Percentiles rank a stretch among this genome's conserved stretches.
Evolutionary conservation across 2,797 vertebrate species (phyloP).

Genomic region (Cynodonichthys magdalenae): DNA sequence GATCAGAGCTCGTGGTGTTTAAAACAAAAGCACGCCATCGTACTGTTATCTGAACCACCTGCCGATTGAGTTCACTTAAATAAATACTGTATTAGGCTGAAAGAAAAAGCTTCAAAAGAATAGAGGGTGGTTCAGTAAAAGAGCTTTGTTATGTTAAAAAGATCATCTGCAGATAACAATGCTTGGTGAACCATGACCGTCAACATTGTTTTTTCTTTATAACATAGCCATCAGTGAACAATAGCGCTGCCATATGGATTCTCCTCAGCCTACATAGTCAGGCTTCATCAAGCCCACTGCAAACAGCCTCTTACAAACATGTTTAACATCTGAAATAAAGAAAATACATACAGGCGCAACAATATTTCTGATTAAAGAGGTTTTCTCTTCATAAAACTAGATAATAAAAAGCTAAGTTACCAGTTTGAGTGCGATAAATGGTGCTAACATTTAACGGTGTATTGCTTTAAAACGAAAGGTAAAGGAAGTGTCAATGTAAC

Average conservation of each 20-base stretch:
- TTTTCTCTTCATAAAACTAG: no score
- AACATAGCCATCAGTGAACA: constrained; percentile 65
- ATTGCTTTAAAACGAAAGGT: no score
- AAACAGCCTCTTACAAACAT: constrained; percentile 15
- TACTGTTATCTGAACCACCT: constrained; percentile 16
- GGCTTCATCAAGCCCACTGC: constrained; percentile 31
- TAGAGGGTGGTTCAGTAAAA: constrained; percentile 30
- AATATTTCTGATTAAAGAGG: no score
- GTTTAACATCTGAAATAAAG: not conserved
- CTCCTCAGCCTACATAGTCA: constrained; percentile 48
- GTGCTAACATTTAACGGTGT: no score
- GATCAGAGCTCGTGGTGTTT: constrained; percentile 6
- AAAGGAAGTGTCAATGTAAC: not conserved
- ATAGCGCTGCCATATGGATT: constrained; percentile 60
- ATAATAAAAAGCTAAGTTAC: no score
- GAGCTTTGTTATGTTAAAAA: constrained; percentile 76
- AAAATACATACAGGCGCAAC: not conserved
- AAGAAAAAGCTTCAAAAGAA: constrained; percentile 34
- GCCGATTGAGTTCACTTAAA: constrained; percentile 43
- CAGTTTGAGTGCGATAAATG: no score
- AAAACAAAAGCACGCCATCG: constrained; percentile 41
- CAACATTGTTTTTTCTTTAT: constrained; percentile 63
- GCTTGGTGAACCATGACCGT: constrained; percentile 65
- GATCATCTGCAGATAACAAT: constrained; percentile 61
- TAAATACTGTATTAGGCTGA: constrained; percentile 30